Conservation (phyloP, 2,113 vertebrate genomes). For the Phainopepla nitens region DNA sequence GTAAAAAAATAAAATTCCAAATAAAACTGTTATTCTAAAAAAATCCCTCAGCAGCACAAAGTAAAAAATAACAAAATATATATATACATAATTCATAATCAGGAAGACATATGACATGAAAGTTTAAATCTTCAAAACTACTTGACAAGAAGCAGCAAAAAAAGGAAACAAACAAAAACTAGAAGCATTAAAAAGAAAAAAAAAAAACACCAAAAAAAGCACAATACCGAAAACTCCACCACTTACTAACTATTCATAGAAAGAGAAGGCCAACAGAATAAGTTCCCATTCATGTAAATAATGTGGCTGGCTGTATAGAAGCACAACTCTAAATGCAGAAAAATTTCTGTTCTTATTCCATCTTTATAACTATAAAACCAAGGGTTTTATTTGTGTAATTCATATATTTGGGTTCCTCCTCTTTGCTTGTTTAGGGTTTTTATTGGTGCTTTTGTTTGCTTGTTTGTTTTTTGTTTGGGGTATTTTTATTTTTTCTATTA, state of each 20-base stretch:
- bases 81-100: neutral
- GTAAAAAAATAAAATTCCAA: neutral
- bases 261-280: neutral
- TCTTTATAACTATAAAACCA: neutral
- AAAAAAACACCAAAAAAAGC: neutral
- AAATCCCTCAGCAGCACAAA: neutral
- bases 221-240: neutral
- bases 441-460: neutral
- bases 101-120: neutral
- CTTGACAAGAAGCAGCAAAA: neutral
- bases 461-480: neutral
- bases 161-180: neutral
- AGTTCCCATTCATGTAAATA: neutral
- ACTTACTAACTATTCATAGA: neutral
- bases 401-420: neutral
- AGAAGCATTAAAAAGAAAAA: neutral
- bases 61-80: neutral
- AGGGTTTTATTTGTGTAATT: neutral
- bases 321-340: neutral
- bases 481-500: neutral
- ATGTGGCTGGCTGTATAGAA: neutral
- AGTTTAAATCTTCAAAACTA: neutral
- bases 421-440: rapidly evolving
- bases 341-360: neutral
- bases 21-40: neutral